Percentiles rank a stretch among this genome's conserved stretches.
Evolutionary conservation across 1,140 invertebrate genomes (phyloP).

Genomic region (Thaumetopoea pityocampa): DNA sequence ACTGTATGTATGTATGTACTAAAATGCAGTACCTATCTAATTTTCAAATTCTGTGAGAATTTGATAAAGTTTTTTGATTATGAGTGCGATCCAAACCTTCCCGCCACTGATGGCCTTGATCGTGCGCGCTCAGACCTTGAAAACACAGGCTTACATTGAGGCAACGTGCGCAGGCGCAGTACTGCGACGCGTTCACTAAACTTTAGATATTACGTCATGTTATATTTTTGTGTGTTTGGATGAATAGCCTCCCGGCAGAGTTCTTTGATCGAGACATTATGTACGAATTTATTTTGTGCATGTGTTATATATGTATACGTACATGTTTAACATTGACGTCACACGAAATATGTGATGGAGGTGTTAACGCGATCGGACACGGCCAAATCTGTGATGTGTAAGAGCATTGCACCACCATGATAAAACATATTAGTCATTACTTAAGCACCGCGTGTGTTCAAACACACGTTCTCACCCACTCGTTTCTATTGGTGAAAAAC

Average conservation of each 20-base stretch:
- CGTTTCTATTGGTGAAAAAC: constrained; percentile 21
- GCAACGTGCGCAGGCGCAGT: constrained; percentile 34
- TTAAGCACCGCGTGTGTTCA: constrained; percentile 22
- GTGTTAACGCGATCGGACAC: constrained; percentile 9
- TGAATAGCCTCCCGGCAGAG: constrained; percentile 46
- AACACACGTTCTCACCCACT: constrained; percentile 35
- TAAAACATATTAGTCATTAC: constrained; percentile 39
- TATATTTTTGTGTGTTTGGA: constrained; percentile 48
- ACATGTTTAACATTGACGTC: constrained; percentile 13
- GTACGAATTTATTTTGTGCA: constrained; percentile 34
- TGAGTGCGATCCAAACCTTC: constrained; percentile 21
- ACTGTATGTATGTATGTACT: no score
- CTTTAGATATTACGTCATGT: constrained; percentile 61
- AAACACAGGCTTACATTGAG: constrained; percentile 32
- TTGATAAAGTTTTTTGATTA: no score
- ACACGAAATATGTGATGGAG: constrained; percentile 2
- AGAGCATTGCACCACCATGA: constrained; percentile 40
- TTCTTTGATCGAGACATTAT: constrained; percentile 37
- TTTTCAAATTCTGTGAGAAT: no score
- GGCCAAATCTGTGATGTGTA: constrained; percentile 15
- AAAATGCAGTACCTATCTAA: no score
- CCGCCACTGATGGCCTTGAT: constrained; percentile 46
- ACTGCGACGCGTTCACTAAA: constrained; percentile 60
- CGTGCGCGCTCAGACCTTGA: constrained; percentile 46
- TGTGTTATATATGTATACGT: no score